Evolutionary conservation across 1,140 invertebrate genomes (phyloP).

Genomic region (Aphidius gifuensis): DNA sequence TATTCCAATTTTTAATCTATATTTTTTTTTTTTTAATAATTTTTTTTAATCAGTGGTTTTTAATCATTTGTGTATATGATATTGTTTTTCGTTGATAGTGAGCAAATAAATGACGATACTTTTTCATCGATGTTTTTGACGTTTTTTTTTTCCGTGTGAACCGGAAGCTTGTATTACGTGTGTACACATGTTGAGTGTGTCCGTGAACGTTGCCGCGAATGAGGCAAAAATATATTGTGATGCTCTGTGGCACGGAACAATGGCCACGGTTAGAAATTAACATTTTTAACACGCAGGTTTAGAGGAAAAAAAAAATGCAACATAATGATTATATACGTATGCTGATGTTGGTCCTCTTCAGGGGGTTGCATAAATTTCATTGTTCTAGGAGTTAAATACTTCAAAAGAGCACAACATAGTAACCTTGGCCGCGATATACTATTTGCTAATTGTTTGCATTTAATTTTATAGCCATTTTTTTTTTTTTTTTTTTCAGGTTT

Average conservation of each 20-base stretch:
- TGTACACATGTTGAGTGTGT: conserved; percentile 31
- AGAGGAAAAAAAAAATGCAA: conserved; percentile 15
- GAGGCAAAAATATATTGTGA: conserved; percentile 12
- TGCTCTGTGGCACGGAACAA: conserved; percentile 31
- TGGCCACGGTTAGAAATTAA: conserved; percentile 32
- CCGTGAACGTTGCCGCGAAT: conserved; percentile 32
- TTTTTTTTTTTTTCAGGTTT: background rate
- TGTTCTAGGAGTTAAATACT: conserved; percentile 31
- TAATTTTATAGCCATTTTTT: background rate
- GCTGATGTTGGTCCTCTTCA: conserved; percentile 4
- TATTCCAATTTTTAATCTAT: too few relatives aligned
- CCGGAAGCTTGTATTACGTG: conserved; percentile 33
- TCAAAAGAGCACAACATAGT: conserved; percentile 30
- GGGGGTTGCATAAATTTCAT: conserved; percentile 42
- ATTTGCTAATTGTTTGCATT: conserved; percentile 36
- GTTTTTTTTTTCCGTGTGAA: conserved; percentile 29
- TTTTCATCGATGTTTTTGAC: too few relatives aligned
- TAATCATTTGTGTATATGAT: background rate
- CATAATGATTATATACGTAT: conserved; percentile 26
- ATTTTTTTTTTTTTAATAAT: too few relatives aligned
- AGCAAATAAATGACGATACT: too few relatives aligned
- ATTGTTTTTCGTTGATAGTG: too few relatives aligned
- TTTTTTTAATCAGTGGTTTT: background rate
- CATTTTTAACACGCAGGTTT: conserved; percentile 33
- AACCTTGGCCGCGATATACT: conserved; percentile 47